A percentile compares a stretch with the other conserved stretches of the same genome.
Conservation (phyloP, 2,888 invertebrate genomes). For the Neoitamus cyanurus region DNA sequence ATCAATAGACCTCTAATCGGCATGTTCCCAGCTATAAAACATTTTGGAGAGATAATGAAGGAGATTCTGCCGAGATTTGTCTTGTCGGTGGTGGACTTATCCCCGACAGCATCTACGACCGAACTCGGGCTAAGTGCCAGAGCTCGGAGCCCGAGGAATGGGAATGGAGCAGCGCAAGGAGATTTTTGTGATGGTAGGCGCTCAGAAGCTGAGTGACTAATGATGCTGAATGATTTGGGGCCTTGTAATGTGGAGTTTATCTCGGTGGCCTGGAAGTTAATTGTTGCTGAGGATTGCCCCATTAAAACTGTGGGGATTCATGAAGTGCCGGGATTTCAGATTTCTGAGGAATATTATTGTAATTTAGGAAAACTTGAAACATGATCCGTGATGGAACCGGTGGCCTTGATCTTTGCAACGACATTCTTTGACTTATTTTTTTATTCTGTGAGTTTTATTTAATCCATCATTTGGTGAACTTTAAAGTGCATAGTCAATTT, state of each 20-base stretch:
- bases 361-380: not conserved
- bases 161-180: not conserved
- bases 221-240: not conserved
- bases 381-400: too few species aligned
- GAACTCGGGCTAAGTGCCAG: not conserved
- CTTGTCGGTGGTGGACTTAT: not conserved
- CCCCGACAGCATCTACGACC: not conserved
- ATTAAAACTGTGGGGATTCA: not conserved
- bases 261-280: not conserved
- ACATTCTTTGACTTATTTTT: too few species aligned
- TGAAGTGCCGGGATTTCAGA: not conserved
- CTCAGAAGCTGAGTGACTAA: not conserved
- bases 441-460: too few species aligned
- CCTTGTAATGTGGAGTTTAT: not conserved
- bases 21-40: constrained; percentile 1
- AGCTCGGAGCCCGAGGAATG: not conserved
- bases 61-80: constrained; percentile 13
- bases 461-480: too few species aligned
- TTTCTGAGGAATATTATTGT: not conserved
- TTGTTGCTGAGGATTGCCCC: not conserved
- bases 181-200: not conserved
- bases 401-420: too few species aligned
- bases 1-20: constrained; percentile 19
- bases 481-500: too few species aligned
- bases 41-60: constrained; percentile 4